phyloP scores from a whole-genome alignment of 2,113 vertebrate species.

The Bufo bufo region DNA sequence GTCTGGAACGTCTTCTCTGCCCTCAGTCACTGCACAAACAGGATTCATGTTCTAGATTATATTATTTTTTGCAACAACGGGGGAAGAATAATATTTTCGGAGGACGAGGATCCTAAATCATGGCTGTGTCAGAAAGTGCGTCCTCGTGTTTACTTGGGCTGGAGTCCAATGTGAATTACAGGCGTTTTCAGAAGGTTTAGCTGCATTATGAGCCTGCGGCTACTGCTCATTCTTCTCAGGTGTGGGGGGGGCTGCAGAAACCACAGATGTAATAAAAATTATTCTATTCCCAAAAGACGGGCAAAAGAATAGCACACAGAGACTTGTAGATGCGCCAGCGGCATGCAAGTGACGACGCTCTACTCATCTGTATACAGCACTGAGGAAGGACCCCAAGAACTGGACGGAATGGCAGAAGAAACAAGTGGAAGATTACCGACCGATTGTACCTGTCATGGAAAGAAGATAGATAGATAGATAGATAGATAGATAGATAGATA shows the following conservation, averaged over 20 bases:
- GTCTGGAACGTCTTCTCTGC: conserved; percentile 27
- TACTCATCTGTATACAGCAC: neutral
- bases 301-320: no score
- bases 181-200: neutral
- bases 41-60: conserved; percentile 41
- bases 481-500: no score
- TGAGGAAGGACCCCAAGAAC: neutral
- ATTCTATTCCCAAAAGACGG: neutral
- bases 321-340: no score
- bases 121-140: conserved; percentile 30
- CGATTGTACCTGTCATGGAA: no score
- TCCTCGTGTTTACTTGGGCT: conserved; percentile 40
- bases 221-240: conserved; percentile 38
- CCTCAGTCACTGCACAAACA: neutral
- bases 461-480: no score
- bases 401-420: no score
- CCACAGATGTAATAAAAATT: conserved; percentile 10
- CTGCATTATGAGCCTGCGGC: conserved; percentile 15
- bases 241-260: conserved; percentile 2
- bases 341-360: neutral
- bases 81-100: conserved; percentile 51
- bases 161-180: conserved; percentile 13
- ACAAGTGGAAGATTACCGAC: no score
- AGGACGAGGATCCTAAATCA: conserved; percentile 36
- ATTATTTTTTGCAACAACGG: conserved; percentile 39